These are phyloP conservation scores for Manis javanica DNA, from an alignment of 2,797 vertebrate genomes.

Conservation along the genomic window DNA sequence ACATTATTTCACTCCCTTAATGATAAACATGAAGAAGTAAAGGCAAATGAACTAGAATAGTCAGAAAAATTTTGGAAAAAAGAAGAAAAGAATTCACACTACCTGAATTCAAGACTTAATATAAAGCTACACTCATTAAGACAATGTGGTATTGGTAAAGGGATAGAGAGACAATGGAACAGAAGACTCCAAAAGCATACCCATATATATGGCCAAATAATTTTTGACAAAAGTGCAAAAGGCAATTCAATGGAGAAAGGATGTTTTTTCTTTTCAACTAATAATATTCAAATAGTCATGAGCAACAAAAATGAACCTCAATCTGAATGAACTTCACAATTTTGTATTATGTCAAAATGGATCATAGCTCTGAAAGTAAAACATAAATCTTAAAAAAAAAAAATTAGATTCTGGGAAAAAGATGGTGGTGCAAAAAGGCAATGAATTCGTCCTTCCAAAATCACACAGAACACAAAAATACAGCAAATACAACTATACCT, in stretches of 20 bases:
- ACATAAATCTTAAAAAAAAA: constrained; percentile 23
- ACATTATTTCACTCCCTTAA: background rate
- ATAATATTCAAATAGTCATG: background rate
- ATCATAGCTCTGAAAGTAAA: background rate
- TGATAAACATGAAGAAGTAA: background rate
- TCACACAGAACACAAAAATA: too few relatives aligned
- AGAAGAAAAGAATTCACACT: background rate
- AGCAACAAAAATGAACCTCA: background rate
- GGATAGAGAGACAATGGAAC: background rate
- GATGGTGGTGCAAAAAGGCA: too few relatives aligned
- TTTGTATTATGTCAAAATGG: constrained; percentile 12
- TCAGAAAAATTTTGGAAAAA: background rate
- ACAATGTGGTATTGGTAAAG: background rate
- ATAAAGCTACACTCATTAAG: background rate
- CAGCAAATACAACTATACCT: too few relatives aligned
- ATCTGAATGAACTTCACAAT: background rate
- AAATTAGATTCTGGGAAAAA: background rate
- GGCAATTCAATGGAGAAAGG: background rate
- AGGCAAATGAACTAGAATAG: background rate
- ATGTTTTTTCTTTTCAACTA: background rate
- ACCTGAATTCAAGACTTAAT: background rate
- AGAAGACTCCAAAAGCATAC: background rate
- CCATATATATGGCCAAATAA: background rate
- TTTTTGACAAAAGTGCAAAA: background rate
- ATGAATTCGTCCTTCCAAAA: too few relatives aligned